Conservation (phyloP, 2,888 invertebrate species). For the Noctua fimbriata region DNA sequence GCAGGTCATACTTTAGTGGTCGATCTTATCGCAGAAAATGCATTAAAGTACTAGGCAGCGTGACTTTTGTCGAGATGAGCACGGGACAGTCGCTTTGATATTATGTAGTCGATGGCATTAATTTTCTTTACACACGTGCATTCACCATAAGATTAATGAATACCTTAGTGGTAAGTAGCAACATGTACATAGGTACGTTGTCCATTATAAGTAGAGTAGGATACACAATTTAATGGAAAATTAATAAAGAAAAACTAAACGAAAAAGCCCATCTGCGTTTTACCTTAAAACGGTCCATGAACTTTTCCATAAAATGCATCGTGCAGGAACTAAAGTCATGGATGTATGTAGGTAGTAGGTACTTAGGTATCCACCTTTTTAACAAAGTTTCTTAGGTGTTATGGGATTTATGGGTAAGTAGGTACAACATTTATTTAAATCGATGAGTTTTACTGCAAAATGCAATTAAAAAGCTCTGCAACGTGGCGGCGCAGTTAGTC, state of each 20-base stretch:
- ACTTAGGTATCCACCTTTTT: not conserved
- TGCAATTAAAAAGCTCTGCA: constrained; percentile 10
- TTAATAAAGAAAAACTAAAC: not conserved
- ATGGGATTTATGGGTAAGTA: not conserved
- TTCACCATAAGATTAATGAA: not conserved
- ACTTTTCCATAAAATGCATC: constrained; percentile 4
- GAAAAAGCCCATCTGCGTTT: not conserved
- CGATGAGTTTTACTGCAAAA: constrained; percentile 1
- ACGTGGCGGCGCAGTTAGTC: not conserved
- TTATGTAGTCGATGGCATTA: constrained; percentile 31
- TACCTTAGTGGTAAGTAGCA: not conserved
- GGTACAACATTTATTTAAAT: not conserved
- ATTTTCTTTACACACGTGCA: constrained; percentile 20
- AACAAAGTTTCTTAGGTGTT: not conserved
- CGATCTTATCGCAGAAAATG: constrained; percentile 50
- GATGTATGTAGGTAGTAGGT: not conserved
- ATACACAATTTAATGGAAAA: not conserved
- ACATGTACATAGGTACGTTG: not conserved
- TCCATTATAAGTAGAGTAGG: not conserved
- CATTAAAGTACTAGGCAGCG: constrained; percentile 52
- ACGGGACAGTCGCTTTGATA: constrained; percentile 50
- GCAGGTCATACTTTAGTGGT: constrained; percentile 55
- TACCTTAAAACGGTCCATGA: not conserved
- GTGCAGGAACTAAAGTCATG: not conserved
- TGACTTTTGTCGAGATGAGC: constrained; percentile 52